phyloP scores from a whole-genome alignment of 53 echinoderm and acorn worm genomes.

The Henricia sp. region DNA sequence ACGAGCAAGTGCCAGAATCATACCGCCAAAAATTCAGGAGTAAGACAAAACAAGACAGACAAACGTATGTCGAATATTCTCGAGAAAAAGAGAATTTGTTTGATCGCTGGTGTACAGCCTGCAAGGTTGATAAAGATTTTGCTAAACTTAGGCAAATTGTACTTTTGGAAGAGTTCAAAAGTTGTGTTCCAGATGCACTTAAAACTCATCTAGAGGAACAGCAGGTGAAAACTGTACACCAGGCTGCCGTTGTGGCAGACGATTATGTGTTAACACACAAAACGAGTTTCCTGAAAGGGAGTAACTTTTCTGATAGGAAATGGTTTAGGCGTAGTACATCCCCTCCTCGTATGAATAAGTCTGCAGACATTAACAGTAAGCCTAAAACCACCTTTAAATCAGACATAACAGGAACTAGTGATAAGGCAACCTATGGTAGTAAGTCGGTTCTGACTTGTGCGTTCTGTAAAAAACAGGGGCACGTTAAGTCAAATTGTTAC shows the following conservation, averaged over 20 bases:
- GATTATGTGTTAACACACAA: constrained; percentile 53
- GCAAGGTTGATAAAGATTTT: constrained; percentile 40
- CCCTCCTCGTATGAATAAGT: neutral
- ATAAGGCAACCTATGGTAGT: neutral
- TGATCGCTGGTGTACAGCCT: constrained; percentile 35
- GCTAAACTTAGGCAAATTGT: constrained; percentile 41
- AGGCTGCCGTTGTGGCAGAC: constrained; percentile 54
- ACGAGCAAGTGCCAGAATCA: constrained; percentile 71
- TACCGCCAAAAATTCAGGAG: constrained; percentile 45
- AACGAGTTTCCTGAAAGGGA: neutral
- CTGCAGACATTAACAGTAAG: constrained; percentile 22
- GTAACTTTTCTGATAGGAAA: constrained; percentile 12
- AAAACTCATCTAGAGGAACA: constrained; percentile 43
- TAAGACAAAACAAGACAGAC: neutral
- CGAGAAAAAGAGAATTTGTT: neutral
- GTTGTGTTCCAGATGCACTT: constrained; percentile 20
- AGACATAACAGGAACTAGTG: neutral
- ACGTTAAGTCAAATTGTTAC: constrained; percentile 9
- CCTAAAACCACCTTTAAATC: constrained; percentile 10
- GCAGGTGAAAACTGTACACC: constrained; percentile 28
- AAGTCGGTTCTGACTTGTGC: constrained; percentile 9
- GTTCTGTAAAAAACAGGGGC: constrained; percentile 16
- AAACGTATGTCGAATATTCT: neutral
- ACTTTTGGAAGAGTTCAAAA: constrained; percentile 49
- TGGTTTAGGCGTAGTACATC: constrained; percentile 1